These are phyloP conservation scores for Encarsia formosa DNA, from an alignment of 2,888 invertebrate genomes.

Conservation along the genomic window DNA sequence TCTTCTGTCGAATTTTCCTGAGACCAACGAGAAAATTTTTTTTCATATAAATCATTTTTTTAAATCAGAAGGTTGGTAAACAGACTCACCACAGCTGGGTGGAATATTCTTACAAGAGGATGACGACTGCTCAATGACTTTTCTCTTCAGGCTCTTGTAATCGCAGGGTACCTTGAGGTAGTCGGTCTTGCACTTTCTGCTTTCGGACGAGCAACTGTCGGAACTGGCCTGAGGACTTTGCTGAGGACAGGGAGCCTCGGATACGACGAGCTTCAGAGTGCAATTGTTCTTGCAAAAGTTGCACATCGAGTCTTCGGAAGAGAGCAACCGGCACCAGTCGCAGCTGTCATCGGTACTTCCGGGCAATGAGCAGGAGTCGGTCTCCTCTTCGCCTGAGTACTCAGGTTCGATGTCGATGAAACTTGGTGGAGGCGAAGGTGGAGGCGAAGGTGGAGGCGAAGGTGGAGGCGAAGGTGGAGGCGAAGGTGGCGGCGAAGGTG, in stretches of 20 bases:
- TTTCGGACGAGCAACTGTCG: background rate
- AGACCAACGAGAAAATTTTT: background rate
- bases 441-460: too few species aligned
- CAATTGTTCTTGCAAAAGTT: too few species aligned
- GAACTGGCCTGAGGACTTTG: background rate
- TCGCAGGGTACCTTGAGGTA: slow-evolving; percentile 32
- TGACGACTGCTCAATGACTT: too few species aligned
- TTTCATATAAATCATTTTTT: background rate
- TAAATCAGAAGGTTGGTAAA: background rate
- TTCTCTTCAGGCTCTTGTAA: slow-evolving; percentile 12
- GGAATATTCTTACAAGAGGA: too few species aligned
- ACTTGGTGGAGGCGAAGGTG: too few species aligned
- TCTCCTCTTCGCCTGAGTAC: too few species aligned
- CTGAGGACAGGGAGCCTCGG: background rate
- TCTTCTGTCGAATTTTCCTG: slow-evolving; percentile 11
- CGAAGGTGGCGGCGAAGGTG: too few species aligned
- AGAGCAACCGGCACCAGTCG: too few species aligned
- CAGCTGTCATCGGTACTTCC: background rate
- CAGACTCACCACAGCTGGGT: background rate
- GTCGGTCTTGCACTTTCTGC: slow-evolving; percentile 9
- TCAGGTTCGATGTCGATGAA: too few species aligned
- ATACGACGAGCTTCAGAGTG: slow-evolving; percentile 12
- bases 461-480: too few species aligned
- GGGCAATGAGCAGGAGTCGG: background rate
- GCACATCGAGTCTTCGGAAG: too few species aligned